Evolutionary conservation across 2,113 vertebrate genomes (phyloP), one percentile per base, ranked within the genome.

Genomic region (Picathartes gymnocephalus): DNA sequence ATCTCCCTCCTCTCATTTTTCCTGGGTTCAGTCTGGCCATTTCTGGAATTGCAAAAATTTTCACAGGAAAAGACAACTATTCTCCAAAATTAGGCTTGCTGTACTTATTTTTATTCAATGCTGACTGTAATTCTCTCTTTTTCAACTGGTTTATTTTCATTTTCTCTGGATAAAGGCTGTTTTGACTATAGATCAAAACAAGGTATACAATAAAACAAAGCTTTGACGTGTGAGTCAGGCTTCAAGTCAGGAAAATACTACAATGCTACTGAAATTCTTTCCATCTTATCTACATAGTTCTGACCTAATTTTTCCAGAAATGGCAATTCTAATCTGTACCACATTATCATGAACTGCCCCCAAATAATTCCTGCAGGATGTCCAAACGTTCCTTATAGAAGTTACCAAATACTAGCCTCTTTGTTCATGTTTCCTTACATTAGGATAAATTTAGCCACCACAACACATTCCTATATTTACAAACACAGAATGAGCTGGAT

Each of bases 231-330:
- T 93, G 95, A 95, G 78, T 94, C 91, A 93, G 81, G 47, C 81
- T 93, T 78, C 64, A 92, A 93, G 84, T 95, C 86, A 95, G 93
- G 96, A 97, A 94, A 95, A 93, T 93, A 84, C 74, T 92, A 97
- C 93, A 92, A 96, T 91, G 74, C 91, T 85, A 57, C 71, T 93
- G 95, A 92, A 95, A 95, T 97, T 95, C 93, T 71, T 95, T 97
- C 91, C 85, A 81, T 58, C 92, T 95, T 96, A 96, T 95, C 94
- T 96, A 79, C 95, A 94, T 64, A 83, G 71, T 96, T 94, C 87
- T 95, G 93, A 95, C 45, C 85, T 95, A 88, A 77, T 96, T 96
- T 94, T 95, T 96, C 92, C 88, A 96, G 71, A 95, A 94, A 97
- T 70, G 93, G 92, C 62, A 87, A 74, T 82, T 73, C 84, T 94